Conservation (phyloP, 2,888 invertebrate species). For the Coronaproctus castanopsis region DNA sequence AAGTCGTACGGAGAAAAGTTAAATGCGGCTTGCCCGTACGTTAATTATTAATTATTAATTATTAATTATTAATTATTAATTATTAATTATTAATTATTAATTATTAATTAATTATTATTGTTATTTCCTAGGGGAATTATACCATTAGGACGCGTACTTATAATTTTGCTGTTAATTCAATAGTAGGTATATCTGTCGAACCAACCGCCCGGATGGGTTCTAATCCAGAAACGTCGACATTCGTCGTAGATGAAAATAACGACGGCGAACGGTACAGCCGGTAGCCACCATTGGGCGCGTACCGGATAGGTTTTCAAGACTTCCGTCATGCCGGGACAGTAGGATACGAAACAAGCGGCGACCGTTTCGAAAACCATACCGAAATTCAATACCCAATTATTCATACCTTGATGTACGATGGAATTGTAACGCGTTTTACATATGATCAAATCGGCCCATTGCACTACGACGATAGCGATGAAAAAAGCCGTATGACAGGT, state of each 20-base stretch:
- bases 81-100: no score
- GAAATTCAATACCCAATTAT: slow-evolving; percentile 39
- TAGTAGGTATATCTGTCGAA: slow-evolving; percentile 56
- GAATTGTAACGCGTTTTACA: slow-evolving; percentile 58
- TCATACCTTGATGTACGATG: slow-evolving; percentile 52
- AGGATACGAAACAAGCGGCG: slow-evolving; percentile 44
- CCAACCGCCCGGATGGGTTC: slow-evolving; percentile 45
- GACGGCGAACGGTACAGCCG: slow-evolving; percentile 49
- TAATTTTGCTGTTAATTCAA: no score
- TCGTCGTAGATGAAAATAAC: slow-evolving; percentile 58
- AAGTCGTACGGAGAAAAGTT: no score
- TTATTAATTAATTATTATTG: no score
- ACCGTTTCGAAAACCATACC: slow-evolving; percentile 40
- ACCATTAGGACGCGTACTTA: no score
- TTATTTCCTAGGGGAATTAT: no score
- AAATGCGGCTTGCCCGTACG: no score
- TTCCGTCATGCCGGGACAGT: slow-evolving; percentile 44
- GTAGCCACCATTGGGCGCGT: slow-evolving; percentile 45
- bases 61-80: no score
- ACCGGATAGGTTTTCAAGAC: slow-evolving; percentile 49
- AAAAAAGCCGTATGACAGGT: slow-evolving; percentile 64
- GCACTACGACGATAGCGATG: slow-evolving; percentile 52
- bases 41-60: no score
- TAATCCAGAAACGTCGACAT: slow-evolving; percentile 43
- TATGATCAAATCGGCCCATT: slow-evolving; percentile 55